These are phyloP conservation scores for Tachuris rubrigastra DNA, from an alignment of 2,113 vertebrate species.

Conservation along the genomic window DNA sequence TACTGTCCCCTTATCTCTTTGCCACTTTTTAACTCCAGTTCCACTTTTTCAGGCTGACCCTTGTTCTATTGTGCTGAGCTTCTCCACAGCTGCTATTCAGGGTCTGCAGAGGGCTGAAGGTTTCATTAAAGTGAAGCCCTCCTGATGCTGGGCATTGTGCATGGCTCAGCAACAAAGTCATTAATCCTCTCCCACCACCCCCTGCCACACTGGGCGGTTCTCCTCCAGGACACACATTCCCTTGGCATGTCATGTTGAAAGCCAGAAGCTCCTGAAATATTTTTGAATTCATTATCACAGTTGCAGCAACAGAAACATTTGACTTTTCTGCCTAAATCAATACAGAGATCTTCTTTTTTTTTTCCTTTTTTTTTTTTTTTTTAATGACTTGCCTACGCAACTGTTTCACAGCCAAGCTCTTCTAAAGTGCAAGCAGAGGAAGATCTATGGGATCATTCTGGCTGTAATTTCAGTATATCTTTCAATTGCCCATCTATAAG, in stretches of 20 bases:
- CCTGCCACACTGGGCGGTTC: neutral
- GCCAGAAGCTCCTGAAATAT: slow-evolving; percentile 12
- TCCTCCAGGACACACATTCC: neutral
- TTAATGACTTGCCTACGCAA: neutral
- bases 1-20: neutral
- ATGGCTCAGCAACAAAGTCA: slow-evolving; percentile 5
- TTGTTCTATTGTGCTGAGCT: neutral
- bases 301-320: neutral
- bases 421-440: neutral
- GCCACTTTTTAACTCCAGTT: neutral
- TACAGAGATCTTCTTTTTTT: neutral
- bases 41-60: slow-evolving; percentile 13
- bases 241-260: neutral
- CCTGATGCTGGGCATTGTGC: neutral
- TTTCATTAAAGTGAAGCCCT: slow-evolving; percentile 35
- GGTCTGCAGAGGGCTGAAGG: slow-evolving; percentile 1
- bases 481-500: neutral
- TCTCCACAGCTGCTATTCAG: slow-evolving; percentile 42
- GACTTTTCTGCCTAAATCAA: slow-evolving; percentile 27
- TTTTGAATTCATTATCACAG: slow-evolving; percentile 14
- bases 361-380: neutral
- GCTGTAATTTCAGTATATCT: neutral
- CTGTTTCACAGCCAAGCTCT: neutral
- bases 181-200: neutral
- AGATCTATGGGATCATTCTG: neutral